Percentiles rank a stretch among this genome's conserved stretches.
Conservation (phyloP, 2,113 vertebrate genomes). For the Stegastes partitus region DNA sequence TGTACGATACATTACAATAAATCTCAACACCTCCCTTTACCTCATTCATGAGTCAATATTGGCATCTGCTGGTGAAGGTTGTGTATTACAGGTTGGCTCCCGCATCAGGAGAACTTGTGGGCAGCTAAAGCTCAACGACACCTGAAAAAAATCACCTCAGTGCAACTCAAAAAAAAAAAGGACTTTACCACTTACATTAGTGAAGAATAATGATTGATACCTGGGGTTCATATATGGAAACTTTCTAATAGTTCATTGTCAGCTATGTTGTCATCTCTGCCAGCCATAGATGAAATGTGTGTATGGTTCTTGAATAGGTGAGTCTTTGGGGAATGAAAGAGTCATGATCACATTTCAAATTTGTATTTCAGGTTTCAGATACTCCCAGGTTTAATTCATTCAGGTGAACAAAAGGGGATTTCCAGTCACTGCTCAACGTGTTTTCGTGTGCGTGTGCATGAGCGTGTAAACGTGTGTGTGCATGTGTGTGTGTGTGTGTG, state of each 20-base stretch:
- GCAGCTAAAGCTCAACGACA: neutral
- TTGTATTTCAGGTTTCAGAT: conserved; percentile 22
- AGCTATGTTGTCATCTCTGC: neutral
- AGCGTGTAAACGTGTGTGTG: neutral
- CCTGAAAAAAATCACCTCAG: neutral
- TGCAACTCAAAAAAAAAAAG: neutral
- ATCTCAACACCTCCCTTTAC: neutral
- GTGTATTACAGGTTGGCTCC: conserved; percentile 39
- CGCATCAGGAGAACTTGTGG: neutral
- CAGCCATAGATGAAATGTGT: neutral
- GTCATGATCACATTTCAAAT: neutral
- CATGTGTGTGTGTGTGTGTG: conserved; percentile 23
- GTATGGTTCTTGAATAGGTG: neutral
- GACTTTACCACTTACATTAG: neutral
- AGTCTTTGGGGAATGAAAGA: conserved; percentile 16
- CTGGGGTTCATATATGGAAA: neutral
- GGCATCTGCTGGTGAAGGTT: conserved; percentile 64
- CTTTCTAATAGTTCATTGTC: neutral
- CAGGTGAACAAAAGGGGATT: conserved; percentile 70
- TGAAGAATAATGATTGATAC: neutral
- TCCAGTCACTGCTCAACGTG: conserved; percentile 53
- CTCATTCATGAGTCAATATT: conserved; percentile 22
- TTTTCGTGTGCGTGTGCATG: conserved; percentile 19
- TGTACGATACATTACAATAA: neutral
- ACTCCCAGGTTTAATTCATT: conserved; percentile 59